Conservation (phyloP, 2,113 vertebrate genomes). For the Hemiprocne comata region DNA sequence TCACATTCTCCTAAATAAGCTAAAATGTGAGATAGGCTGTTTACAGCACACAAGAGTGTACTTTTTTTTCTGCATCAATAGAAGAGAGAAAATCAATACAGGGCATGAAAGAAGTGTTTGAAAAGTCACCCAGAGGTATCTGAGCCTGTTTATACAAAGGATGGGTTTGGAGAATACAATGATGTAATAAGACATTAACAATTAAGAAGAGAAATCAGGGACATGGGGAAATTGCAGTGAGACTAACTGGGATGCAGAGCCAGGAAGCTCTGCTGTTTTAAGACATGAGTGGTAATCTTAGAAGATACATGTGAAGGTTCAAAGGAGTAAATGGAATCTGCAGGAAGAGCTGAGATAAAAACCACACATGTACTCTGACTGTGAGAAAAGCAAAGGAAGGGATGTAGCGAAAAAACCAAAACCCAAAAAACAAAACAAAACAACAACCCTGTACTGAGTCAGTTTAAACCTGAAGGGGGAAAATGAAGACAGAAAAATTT, state of each 20-base stretch:
- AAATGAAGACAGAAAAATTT: neutral
- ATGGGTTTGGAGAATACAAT: neutral
- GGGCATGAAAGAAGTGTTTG: neutral
- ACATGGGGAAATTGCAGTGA: neutral
- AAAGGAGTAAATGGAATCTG: neutral
- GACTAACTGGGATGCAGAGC: neutral
- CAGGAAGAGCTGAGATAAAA: neutral
- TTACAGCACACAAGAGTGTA: neutral
- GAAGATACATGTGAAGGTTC: neutral
- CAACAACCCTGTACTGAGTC: neutral
- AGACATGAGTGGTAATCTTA: neutral
- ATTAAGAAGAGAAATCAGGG: neutral
- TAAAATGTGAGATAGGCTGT: neutral
- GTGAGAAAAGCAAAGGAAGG: neutral
- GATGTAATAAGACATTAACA: neutral
- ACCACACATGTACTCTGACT: neutral
- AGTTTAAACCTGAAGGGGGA: neutral
- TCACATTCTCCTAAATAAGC: neutral
- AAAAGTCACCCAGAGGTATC: neutral
- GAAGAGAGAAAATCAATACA: neutral
- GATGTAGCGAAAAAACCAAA: neutral
- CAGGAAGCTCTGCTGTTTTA: neutral
- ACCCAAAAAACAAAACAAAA: too few species aligned
- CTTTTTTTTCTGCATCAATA: neutral
- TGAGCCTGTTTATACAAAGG: neutral